These are phyloP conservation scores for Megalops cyprinoides DNA, from an alignment of 2,797 vertebrate genomes.

Conservation along the genomic window DNA sequence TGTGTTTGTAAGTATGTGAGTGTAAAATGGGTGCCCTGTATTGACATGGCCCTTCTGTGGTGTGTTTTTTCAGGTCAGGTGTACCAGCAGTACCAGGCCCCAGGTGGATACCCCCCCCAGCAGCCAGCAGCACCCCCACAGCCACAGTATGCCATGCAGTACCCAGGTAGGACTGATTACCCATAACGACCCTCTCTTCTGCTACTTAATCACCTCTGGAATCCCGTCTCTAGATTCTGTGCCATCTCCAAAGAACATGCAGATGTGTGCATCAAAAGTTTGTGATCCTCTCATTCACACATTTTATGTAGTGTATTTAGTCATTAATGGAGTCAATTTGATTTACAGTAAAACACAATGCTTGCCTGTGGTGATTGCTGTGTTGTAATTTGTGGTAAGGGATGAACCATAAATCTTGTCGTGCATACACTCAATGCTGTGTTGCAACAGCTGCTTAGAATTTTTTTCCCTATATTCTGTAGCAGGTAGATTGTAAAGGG, in stretches of 20 bases:
- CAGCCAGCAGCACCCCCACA: slow-evolving; percentile 69
- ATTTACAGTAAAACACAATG: too few species aligned
- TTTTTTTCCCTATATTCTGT: too few species aligned
- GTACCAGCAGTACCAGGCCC: slow-evolving; percentile 79
- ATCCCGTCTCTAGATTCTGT: neutral
- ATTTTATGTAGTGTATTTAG: too few species aligned
- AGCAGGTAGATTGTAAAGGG: too few species aligned
- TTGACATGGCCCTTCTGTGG: slow-evolving; percentile 3
- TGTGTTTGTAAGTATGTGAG: neutral
- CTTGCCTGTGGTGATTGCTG: too few species aligned
- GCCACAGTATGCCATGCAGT: slow-evolving; percentile 93
- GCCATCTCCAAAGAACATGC: neutral
- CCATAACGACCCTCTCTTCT: neutral
- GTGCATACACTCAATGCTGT: too few species aligned
- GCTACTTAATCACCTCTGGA: neutral
- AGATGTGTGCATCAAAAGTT: neutral
- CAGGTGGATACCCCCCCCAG: slow-evolving; percentile 73
- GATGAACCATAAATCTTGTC: too few species aligned
- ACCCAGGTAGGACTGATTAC: slow-evolving; percentile 83
- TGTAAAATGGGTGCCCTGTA: neutral
- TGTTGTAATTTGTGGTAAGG: too few species aligned
- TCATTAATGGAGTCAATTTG: too few species aligned
- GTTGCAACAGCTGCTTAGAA: too few species aligned
- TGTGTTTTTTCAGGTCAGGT: slow-evolving; percentile 77
- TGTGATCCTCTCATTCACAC: neutral